Evolutionary conservation across 2,797 vertebrate genomes (phyloP), one percentile per base, ranked within the genome.

Genomic region (Scarus forsteni): DNA sequence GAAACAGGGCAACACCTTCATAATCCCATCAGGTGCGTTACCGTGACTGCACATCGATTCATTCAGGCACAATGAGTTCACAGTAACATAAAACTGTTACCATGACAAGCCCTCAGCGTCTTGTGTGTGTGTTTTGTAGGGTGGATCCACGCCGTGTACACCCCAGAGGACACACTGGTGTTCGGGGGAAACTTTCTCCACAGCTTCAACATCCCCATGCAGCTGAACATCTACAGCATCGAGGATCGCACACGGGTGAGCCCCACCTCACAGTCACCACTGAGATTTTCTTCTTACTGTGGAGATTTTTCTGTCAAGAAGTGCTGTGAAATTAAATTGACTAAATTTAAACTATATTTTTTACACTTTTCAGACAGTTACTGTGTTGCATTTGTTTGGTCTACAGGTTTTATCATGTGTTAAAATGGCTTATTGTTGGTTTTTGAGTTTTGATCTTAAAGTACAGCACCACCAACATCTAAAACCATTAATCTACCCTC

Each of bases 181-280:
- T 99, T 99, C 50, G 98, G 98, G 35, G 98, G 98, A 35, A 99
- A 99, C 80, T 99, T 99, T 88, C 94, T 99, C 62, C 98, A 99
- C 92, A 99, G 98, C 85, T 99, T 99, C 91, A 99, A 99, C 90
- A 99, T 99, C 91, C 98, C 98, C 65, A 99, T 98, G 97, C 98
- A 99, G 84, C 96, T 99, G 48, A 97, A 96, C 74, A 98, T 99
- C 88, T 98, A 98, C 89, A 98, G 94, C 89, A 98, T 98, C 8
- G 98, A 99, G 91, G 98, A 99, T 90, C 95, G 97, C 50, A 99
- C 97, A 0, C 93, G 97, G 94, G 98, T 98, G 65, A 92, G 95
- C 35, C 57, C 3, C 52, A 36, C 6, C 38, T 65, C n/a, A n/a
- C 5, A 12, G 4, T 27, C 27, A 27, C 27, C 27, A 27, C 4